A percentile compares a stretch with the other conserved stretches of the same genome.
Conservation (phyloP, 2,113 vertebrate species). For the Halichoerus grypus region DNA sequence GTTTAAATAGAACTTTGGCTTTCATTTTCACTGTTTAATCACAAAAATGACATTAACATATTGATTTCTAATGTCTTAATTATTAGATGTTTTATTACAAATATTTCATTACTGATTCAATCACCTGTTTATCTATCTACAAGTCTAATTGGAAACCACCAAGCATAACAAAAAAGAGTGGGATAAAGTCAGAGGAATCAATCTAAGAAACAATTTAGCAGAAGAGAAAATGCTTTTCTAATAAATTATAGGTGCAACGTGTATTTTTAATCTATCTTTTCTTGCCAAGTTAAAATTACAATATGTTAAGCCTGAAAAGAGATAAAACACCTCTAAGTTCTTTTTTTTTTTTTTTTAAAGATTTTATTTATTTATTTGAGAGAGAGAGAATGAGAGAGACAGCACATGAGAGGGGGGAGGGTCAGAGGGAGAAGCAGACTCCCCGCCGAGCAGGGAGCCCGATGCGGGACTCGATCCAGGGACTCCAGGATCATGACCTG, state of each 20-base stretch:
- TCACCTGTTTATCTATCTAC: neutral
- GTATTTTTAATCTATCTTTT: neutral
- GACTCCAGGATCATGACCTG: too few relatives aligned
- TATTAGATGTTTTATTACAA: neutral
- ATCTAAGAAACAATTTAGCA: neutral
- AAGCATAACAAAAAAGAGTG: neutral
- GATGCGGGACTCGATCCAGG: too few relatives aligned
- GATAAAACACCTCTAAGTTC: neutral
- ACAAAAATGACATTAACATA: neutral
- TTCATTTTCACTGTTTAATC: neutral
- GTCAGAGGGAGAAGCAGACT: too few relatives aligned
- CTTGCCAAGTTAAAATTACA: slow-evolving; percentile 19
- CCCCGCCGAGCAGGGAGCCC: too few relatives aligned
- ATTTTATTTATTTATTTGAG: too few relatives aligned
- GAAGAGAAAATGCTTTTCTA: neutral
- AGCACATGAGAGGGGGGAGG: too few relatives aligned
- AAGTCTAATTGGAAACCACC: neutral
- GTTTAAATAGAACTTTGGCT: neutral
- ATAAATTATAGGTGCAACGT: neutral
- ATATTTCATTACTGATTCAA: neutral
- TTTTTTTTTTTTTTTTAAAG: neutral
- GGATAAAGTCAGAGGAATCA: neutral
- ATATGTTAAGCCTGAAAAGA: neutral
- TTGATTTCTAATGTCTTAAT: neutral
- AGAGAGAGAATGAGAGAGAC: too few relatives aligned